Evolutionary conservation across 2,888 invertebrate genomes (phyloP), one percentile per base, ranked within the genome.

Genomic region (Phortica magna): DNA sequence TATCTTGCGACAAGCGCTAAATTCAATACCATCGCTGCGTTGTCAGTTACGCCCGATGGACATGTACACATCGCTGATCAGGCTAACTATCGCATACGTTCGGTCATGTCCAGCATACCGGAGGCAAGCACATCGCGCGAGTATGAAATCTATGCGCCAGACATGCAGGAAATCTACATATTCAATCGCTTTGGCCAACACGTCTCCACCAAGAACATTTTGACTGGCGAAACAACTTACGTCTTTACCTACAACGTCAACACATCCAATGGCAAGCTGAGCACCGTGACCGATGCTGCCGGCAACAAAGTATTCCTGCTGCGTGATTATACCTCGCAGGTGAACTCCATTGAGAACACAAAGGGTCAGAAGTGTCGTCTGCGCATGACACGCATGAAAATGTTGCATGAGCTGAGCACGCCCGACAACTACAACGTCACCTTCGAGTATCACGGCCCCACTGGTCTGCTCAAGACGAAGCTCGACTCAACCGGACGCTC

Each of bases 141-240:
- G 89, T 99, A 98, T 90, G 97, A 98, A 91, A 98, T 99, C 76
- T 97, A 97, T 87, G 97, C 98, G 0, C 97, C 98, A 0, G 98
- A 98, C 85, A 97, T 98, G 3, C 98, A 98, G 91, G 99, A 99
- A 91, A 96, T 97, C 78, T 98, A 98, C 88, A 95, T 98, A 39
- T 98, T 98, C 92, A 98, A 98, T 88, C 93, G 97, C 83, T 98
- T 98, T 89, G 99, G 99, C 0, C 98, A 98, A 90, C 99, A 99
- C 89, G 95, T 98, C 3, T 95, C 96, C 76, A 99, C 98, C 0
- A 96, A 96, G 83, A 98, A 98, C 89, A 98, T 99, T 78, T 93
- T 99, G n/a, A 98, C 98, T 0, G 98, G 97, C 0, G 97, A 98
- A 91, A 97, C 96, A 3, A 95, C 97, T 82, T 99, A 98, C 90